phyloP scores from a whole-genome alignment of 1,140 invertebrate genomes.

The Lethrus apterus region DNA sequence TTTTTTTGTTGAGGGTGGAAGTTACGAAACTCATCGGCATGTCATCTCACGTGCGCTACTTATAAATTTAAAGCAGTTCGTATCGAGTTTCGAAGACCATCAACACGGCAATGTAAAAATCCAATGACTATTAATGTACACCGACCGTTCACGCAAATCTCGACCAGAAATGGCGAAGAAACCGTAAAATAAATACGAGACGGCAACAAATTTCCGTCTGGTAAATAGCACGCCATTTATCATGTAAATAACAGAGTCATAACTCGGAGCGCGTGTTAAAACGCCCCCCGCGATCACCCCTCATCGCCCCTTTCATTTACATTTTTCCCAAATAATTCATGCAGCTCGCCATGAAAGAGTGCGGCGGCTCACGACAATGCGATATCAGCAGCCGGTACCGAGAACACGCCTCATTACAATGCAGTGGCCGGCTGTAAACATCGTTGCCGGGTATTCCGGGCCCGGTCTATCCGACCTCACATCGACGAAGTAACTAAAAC shows the following conservation, averaged over 20 bases:
- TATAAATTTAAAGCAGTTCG: too few relatives aligned
- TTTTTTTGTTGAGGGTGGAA: too few relatives aligned
- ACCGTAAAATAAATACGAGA: conserved; percentile 14
- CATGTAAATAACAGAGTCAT: conserved; percentile 25
- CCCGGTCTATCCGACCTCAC: too few relatives aligned
- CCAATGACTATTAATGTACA: too few relatives aligned
- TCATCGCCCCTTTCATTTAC: conserved; percentile 23
- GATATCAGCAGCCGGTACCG: conserved; percentile 19
- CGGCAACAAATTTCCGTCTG: conserved; percentile 21
- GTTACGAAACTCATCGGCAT: too few relatives aligned
- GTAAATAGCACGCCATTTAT: conserved; percentile 23
- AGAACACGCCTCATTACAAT: conserved; percentile 12
- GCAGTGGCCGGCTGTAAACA: conserved; percentile 12
- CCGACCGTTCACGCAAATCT: too few relatives aligned
- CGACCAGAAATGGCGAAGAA: too few relatives aligned
- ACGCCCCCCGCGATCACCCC: conserved; percentile 15
- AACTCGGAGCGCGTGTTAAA: conserved; percentile 26
- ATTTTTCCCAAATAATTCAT: conserved; percentile 25
- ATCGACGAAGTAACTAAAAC: too few relatives aligned
- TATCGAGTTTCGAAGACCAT: too few relatives aligned
- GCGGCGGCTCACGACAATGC: conserved; percentile 10
- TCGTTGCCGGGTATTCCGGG: too few relatives aligned
- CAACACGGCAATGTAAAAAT: too few relatives aligned
- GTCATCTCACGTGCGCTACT: too few relatives aligned
- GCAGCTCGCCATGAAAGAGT: conserved; percentile 15